These are phyloP conservation scores for Plusia festucae DNA, from an alignment of 2,888 invertebrate species.

Conservation along the genomic window DNA sequence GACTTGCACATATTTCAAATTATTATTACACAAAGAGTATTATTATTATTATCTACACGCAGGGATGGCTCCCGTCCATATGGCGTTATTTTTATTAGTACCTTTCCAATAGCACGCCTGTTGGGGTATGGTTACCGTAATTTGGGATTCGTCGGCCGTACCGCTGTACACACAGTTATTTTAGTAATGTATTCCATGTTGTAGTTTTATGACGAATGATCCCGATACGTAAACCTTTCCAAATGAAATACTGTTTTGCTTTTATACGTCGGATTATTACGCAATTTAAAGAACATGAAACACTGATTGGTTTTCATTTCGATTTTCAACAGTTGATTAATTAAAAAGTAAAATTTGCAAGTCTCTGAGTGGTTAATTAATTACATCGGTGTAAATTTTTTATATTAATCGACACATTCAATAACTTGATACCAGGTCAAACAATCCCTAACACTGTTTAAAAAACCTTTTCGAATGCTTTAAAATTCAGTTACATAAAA, in stretches of 20 bases:
- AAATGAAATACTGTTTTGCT: not conserved
- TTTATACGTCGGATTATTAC: not conserved
- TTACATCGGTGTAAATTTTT: not conserved
- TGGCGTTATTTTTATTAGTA: slow-evolving; percentile 72
- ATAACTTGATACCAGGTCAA: not conserved
- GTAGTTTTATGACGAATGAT: slow-evolving; percentile 28
- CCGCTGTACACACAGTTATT: slow-evolving; percentile 45
- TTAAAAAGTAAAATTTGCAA: not conserved
- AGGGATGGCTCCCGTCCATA: slow-evolving; percentile 61
- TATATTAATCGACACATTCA: not conserved
- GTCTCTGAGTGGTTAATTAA: not conserved
- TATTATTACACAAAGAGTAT: slow-evolving; percentile 44
- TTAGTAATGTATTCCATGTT: slow-evolving; percentile 46
- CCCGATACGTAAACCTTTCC: not conserved
- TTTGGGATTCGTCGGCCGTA: slow-evolving; percentile 50
- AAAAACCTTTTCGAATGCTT: not conserved
- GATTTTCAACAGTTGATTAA: not conserved
- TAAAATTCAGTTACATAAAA: slow-evolving; percentile 7
- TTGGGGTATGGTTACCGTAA: slow-evolving; percentile 36
- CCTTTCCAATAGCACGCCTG: slow-evolving; percentile 51
- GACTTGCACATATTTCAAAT: slow-evolving; percentile 24
- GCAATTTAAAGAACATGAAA: not conserved
- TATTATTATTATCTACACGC: slow-evolving; percentile 28
- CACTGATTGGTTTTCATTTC: not conserved
- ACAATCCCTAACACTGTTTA: not conserved